Percentiles rank a stretch among this genome's conserved stretches.
Evolutionary conservation across 2,113 vertebrate genomes (phyloP).

Genomic region (Hyperoodon ampullatus): DNA sequence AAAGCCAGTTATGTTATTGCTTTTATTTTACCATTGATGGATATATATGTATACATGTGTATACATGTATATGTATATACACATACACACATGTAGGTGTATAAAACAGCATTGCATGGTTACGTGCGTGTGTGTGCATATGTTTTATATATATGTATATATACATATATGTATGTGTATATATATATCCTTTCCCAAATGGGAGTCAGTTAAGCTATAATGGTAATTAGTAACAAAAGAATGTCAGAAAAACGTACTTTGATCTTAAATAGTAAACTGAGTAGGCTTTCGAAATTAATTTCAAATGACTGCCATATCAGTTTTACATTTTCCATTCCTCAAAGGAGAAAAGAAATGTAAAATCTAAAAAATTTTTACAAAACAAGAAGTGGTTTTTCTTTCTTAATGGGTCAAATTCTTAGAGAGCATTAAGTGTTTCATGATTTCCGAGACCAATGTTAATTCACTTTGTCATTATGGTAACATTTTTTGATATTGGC

Average conservation of each 20-base stretch:
- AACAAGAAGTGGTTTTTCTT: neutral
- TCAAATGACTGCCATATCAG: slow-evolving; percentile 42
- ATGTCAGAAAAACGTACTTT: slow-evolving; percentile 57
- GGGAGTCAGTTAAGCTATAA: slow-evolving; percentile 57
- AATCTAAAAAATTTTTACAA: slow-evolving; percentile 35
- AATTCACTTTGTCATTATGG: slow-evolving; percentile 39
- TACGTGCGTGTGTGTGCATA: too few species aligned
- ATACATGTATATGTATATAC: neutral
- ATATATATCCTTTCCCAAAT: neutral
- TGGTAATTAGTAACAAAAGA: slow-evolving; percentile 65
- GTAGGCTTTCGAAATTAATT: slow-evolving; percentile 69
- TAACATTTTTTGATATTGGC: neutral
- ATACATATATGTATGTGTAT: too few species aligned
- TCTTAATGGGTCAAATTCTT: slow-evolving; percentile 36
- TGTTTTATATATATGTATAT: neutral
- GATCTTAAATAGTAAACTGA: slow-evolving; percentile 64
- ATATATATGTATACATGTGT: neutral
- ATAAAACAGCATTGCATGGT: neutral
- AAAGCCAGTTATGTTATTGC: neutral
- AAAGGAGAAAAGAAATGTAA: slow-evolving; percentile 47
- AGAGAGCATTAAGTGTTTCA: neutral
- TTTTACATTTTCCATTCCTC: slow-evolving; percentile 47
- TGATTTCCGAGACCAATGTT: neutral
- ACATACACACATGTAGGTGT: neutral
- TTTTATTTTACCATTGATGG: neutral